phyloP scores from a whole-genome alignment of 2,113 vertebrate species.

The Mionectes macconnelli region DNA sequence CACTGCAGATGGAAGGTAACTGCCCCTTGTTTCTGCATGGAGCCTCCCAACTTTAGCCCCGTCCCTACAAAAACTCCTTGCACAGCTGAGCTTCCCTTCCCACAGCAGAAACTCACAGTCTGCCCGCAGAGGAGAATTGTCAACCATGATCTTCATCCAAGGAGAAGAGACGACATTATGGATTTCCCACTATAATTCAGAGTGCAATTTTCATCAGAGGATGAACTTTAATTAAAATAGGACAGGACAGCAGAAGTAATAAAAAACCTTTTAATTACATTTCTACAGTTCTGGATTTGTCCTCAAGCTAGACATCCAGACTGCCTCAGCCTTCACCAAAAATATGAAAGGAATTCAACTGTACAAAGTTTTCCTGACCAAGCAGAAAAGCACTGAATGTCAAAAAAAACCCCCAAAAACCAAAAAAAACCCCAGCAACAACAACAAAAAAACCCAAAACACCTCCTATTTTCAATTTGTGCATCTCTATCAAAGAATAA shows the following conservation, averaged over 20 bases:
- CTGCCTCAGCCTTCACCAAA: constrained; percentile 5
- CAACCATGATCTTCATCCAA: not conserved
- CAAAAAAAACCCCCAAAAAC: too few relatives aligned
- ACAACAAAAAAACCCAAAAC: too few relatives aligned
- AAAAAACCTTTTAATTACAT: constrained; percentile 46
- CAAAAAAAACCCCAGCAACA: too few relatives aligned
- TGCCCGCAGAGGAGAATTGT: not conserved
- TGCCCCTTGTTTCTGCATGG: not conserved
- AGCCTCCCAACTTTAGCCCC: not conserved
- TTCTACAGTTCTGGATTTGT: constrained; percentile 41
- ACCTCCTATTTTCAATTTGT: not conserved
- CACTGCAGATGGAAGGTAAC: not conserved
- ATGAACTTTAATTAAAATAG: constrained; percentile 59
- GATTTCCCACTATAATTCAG: constrained; percentile 44
- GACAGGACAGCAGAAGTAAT: constrained; percentile 51
- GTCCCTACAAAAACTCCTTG: not conserved
- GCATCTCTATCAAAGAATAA: not conserved
- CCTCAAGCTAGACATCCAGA: constrained; percentile 34
- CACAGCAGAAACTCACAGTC: not conserved
- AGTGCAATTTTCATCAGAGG: constrained; percentile 47
- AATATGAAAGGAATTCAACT: constrained; percentile 22
- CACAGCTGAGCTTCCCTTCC: not conserved
- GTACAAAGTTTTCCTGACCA: not conserved
- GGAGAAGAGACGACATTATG: not conserved
- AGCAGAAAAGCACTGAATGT: not conserved